phyloP scores from a whole-genome alignment of 2,113 vertebrate species.

The Gambusia affinis region DNA sequence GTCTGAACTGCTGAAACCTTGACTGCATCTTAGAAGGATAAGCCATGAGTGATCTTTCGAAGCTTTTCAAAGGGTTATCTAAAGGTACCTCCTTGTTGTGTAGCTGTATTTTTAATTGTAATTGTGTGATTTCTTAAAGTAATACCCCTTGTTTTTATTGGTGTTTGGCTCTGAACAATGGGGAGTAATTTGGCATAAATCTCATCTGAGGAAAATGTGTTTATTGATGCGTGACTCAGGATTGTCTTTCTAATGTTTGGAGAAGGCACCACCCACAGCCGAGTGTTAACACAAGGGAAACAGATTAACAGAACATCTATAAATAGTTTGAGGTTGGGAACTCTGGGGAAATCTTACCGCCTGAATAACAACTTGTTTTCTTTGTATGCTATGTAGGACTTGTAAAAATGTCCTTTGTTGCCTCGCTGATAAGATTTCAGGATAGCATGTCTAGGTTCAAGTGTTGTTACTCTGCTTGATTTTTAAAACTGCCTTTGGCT shows the following conservation, averaged over 20 bases:
- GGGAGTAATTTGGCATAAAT: constrained; percentile 23
- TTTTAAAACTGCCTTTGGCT: constrained; percentile 1
- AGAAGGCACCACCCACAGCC: constrained; percentile 71
- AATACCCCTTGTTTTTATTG: constrained; percentile 9
- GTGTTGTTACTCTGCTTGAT: constrained; percentile 14
- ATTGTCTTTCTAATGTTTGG: constrained; percentile 63
- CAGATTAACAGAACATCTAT: constrained; percentile 68
- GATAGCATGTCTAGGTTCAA: constrained; percentile 11
- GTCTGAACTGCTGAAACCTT: constrained; percentile 27
- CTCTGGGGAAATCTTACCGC: constrained; percentile 70
- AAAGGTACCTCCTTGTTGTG: neutral
- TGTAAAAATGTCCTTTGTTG: constrained; percentile 50
- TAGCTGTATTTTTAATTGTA: neutral
- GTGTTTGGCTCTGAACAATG: constrained; percentile 19
- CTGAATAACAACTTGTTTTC: constrained; percentile 78
- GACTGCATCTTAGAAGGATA: neutral
- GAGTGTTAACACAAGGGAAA: constrained; percentile 66
- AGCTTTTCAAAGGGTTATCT: neutral
- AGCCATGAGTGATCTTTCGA: neutral
- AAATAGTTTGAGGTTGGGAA: constrained; percentile 74
- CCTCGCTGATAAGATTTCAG: constrained; percentile 33
- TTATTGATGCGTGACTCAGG: constrained; percentile 30
- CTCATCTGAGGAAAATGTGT: constrained; percentile 10
- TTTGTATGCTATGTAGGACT: constrained; percentile 56
- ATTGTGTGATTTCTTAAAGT: neutral